Evolutionary conservation across 2,888 invertebrate species (phyloP).

Genomic region (Eupsilia transversa): DNA sequence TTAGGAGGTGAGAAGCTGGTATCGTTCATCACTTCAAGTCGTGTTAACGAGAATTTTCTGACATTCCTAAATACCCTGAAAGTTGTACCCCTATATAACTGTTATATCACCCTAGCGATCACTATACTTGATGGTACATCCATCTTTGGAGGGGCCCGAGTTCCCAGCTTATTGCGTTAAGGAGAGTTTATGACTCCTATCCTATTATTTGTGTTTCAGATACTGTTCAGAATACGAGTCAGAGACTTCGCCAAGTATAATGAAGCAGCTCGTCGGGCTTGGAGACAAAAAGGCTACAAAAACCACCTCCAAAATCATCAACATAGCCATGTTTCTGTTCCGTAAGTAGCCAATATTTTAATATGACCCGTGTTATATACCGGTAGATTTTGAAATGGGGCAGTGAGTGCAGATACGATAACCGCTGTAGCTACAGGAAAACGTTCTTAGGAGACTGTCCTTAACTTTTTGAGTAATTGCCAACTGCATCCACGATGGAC

Average conservation of each 20-base stretch:
- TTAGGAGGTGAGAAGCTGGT: background rate
- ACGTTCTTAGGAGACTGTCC: background rate
- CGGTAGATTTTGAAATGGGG: background rate
- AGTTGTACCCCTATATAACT: background rate
- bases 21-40: background rate
- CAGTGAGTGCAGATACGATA: background rate
- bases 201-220: constrained; percentile 67
- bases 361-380: background rate
- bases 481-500: background rate
- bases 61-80: background rate
- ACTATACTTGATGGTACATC: background rate
- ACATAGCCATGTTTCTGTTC: constrained; percentile 73
- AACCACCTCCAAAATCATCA: constrained; percentile 72
- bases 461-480: background rate
- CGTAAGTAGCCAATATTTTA: constrained; percentile 72
- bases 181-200: background rate
- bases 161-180: background rate
- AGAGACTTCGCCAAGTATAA: constrained; percentile 61
- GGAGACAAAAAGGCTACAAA: constrained; percentile 72
- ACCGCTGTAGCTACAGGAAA: background rate
- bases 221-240: constrained; percentile 74
- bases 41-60: background rate
- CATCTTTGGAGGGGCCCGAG: background rate
- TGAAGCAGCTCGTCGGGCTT: constrained; percentile 75
- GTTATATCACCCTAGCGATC: background rate